Base-by-base conservation (phyloP, 2,888 invertebrate genomes). In the Hoplodrina ambigua region DNA sequence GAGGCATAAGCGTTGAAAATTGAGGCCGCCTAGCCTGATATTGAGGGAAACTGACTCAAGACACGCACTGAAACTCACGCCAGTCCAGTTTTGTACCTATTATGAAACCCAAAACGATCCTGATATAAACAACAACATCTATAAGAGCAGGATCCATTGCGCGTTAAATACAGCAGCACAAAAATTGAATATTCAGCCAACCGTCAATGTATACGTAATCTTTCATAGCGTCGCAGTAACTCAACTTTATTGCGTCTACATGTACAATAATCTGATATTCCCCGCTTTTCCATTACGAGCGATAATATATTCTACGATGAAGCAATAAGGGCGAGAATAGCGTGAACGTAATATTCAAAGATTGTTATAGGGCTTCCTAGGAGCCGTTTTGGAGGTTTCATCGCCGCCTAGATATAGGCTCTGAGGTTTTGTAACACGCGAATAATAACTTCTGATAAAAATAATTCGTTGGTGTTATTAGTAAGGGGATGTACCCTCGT, bases 21-120 rank as follows among this genome's bases (percentile, higher is more conserved):
- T 92, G 94, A 94, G 95, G 95, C 90, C 94, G 90, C 86, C 88
- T 87, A 84, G 92, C 90, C 92, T 91, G 89, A 90, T 90, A 89
- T 90, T 86, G 87, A 88, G 91, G 94, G 91, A 91, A 95, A 96
- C 94, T 93, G 94, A 89, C 92, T 83, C 84, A 81, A 88, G 86
- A 88, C 95, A 96, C 95, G 95, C 95, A 94, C 92, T 86, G 85
- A 90, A 89, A 88, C 93, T 90, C 95, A 94, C 94, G 94, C 93
- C 87, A 94, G 90, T 92, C 91, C 92, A 90, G 87, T 89, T 88
- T 87, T 83, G 81, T 86, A 79, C 79, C 77, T 68, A 80, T 66
- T 72, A 78, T 67, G 84, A 62, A 20, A 72, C 64, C 71, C 71
- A 71, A 80, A 67, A 77, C 69, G 71, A 72, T 57, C 44, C 49